Percentiles rank a stretch among this genome's conserved stretches.
Evolutionary conservation across 2,888 invertebrate genomes (phyloP).

Genomic region (Sphaerophoria taeniata): DNA sequence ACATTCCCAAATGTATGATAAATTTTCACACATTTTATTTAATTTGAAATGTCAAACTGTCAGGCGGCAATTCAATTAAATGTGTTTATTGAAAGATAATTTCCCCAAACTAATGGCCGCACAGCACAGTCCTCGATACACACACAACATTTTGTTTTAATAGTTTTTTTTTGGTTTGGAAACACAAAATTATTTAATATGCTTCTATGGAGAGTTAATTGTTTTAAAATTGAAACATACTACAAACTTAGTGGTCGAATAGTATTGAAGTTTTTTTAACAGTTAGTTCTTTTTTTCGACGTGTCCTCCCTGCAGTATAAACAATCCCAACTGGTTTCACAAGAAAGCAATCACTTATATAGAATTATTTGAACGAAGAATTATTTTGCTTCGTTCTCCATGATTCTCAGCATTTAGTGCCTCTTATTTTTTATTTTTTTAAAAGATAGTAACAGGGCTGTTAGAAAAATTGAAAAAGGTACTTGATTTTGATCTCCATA

Average conservation of each 20-base stretch:
- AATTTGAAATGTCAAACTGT: slow-evolving; percentile 68
- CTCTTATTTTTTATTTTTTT: no score
- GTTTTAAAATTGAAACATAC: slow-evolving; percentile 11
- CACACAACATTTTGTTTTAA: background rate
- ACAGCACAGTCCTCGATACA: background rate
- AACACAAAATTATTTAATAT: slow-evolving; percentile 9
- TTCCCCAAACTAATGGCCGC: background rate
- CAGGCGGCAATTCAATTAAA: slow-evolving; percentile 67
- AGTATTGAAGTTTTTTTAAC: background rate
- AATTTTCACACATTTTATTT: slow-evolving; percentile 42
- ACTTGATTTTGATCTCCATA: no score
- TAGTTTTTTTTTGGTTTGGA: slow-evolving; percentile 1
- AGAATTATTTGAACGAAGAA: no score
- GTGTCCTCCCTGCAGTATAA: background rate
- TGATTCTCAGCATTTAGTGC: no score
- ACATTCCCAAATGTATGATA: slow-evolving; percentile 27
- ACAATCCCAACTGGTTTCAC: no score
- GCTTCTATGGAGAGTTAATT: slow-evolving; percentile 57
- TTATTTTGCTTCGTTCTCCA: no score
- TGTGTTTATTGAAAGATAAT: slow-evolving; percentile 50
- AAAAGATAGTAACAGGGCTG: no score
- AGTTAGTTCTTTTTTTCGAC: background rate
- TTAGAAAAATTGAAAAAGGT: no score
- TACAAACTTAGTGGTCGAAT: slow-evolving; percentile 9
- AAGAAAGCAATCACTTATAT: no score